Evolutionary conservation across 2,797 vertebrate genomes (phyloP).

Genomic region (Crypturellus tataupa): DNA sequence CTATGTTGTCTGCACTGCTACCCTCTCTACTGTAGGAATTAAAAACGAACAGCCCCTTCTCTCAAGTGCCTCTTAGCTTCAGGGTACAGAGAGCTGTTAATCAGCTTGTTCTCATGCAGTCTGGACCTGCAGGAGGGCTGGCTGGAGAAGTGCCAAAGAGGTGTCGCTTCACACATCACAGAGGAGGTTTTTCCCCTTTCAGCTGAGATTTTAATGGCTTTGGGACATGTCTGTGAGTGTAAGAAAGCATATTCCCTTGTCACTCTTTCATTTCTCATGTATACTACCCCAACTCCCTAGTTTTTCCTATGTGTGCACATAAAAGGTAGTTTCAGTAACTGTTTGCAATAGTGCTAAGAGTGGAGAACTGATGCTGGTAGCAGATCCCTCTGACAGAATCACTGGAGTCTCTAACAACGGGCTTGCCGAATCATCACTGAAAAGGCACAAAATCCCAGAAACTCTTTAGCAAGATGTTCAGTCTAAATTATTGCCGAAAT

Average conservation of each 20-base stretch:
- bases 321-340: background rate
- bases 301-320: background rate
- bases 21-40: background rate
- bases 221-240: background rate
- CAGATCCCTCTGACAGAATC: background rate
- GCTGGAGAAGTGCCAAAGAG: constrained; percentile 52
- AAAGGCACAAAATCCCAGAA: background rate
- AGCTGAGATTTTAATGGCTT: constrained; percentile 12
- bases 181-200: background rate
- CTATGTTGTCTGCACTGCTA: background rate
- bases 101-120: constrained; percentile 44
- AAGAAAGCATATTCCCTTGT: background rate
- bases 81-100: background rate
- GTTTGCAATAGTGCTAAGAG: background rate
- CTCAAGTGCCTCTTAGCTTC: background rate
- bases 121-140: constrained; percentile 12
- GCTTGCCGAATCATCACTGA: background rate
- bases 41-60: constrained; percentile 7
- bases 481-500: background rate
- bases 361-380: background rate
- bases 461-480: background rate
- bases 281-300: background rate
- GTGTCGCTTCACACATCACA: constrained; percentile 13
- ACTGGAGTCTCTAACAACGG: background rate
- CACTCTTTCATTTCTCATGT: background rate